phyloP scores from a whole-genome alignment of 2,113 vertebrate genomes.

The Triplophysa dalaica region DNA sequence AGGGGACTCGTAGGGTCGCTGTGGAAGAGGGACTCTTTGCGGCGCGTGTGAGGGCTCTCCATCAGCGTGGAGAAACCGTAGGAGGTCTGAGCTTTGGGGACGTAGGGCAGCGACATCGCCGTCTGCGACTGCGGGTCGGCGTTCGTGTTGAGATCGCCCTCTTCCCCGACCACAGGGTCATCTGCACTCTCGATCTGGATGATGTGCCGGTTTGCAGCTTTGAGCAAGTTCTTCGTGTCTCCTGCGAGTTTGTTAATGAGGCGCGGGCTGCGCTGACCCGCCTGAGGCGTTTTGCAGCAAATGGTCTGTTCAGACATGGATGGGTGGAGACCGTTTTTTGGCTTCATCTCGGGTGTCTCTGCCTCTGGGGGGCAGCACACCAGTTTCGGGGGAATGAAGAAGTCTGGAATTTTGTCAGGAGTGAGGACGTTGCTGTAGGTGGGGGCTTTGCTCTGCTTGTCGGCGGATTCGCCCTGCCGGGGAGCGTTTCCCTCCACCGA shows the following conservation, averaged over 20 bases:
- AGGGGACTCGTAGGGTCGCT: constrained; percentile 86
- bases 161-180: constrained; percentile 75
- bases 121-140: constrained; percentile 87
- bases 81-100: constrained; percentile 92
- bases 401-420: constrained; percentile 95
- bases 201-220: constrained; percentile 85
- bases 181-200: constrained; percentile 94
- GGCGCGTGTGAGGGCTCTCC: constrained; percentile 93
- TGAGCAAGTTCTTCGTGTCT: constrained; percentile 82
- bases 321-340: constrained; percentile 70
- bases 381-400: constrained; percentile 95
- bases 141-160: constrained; percentile 74
- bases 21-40: constrained; percentile 94
- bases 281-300: constrained; percentile 72
- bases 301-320: constrained; percentile 80
- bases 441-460: constrained; percentile 71
- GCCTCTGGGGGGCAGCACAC: constrained; percentile 76
- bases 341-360: constrained; percentile 65
- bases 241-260: constrained; percentile 78
- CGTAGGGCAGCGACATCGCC: constrained; percentile 88
- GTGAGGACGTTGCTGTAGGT: constrained; percentile 94
- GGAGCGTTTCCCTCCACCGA: constrained; percentile 80
- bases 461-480: constrained; percentile 73
- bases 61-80: constrained; percentile 91
- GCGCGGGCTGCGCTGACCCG: constrained; percentile 86